Evolutionary conservation across 2,113 vertebrate species (phyloP).

Genomic region (Crypturellus undulatus): DNA sequence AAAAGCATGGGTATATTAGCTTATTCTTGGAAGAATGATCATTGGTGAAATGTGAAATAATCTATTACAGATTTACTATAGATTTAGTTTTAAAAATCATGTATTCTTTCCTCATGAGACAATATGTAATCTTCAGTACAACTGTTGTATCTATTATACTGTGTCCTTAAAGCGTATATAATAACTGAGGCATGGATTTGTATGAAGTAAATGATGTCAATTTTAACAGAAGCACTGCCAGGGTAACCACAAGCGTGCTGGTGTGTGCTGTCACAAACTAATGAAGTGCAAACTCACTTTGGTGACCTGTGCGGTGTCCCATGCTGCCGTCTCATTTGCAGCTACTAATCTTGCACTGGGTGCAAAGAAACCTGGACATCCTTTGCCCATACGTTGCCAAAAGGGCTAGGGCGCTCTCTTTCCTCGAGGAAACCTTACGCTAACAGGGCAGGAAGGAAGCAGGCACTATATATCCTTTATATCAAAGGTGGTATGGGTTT

Average conservation of each 20-base stretch:
- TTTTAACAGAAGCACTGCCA: slow-evolving; percentile 3
- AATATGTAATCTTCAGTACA: background rate
- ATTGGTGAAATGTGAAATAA: background rate
- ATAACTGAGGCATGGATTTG: background rate
- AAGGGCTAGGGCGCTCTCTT: background rate
- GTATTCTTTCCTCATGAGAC: background rate
- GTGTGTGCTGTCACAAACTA: background rate
- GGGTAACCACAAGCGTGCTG: background rate
- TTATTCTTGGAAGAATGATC: background rate
- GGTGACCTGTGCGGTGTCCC: background rate
- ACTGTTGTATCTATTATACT: background rate
- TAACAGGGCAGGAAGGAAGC: background rate
- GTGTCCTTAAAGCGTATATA: background rate
- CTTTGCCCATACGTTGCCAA: background rate
- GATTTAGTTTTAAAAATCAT: background rate
- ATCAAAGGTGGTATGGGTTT: background rate
- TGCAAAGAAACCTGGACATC: background rate
- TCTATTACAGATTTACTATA: background rate
- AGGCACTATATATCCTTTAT: background rate
- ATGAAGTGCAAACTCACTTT: background rate
- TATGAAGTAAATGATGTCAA: background rate
- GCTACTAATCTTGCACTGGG: too few relatives aligned
- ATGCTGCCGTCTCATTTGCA: rapidly evolving
- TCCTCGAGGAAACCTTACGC: rapidly evolving
- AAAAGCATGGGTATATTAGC: background rate